phyloP scores from a whole-genome alignment of 2,113 vertebrate genomes.

The Etia nguti region DNA sequence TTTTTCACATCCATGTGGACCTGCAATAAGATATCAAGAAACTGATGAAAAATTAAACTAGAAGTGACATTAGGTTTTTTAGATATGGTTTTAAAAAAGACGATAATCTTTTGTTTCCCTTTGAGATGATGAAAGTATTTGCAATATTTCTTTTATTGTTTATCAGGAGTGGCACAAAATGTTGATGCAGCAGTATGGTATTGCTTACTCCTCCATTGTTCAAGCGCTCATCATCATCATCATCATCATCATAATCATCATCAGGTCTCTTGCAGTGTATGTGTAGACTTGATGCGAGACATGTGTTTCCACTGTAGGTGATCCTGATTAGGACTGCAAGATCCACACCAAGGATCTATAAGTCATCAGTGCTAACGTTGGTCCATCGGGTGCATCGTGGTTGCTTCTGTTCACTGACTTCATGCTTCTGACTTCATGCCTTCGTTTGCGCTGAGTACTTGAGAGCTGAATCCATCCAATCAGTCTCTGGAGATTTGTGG shows the following conservation, averaged over 20 bases:
- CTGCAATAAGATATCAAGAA: neutral
- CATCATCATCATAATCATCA: neutral
- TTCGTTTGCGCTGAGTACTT: neutral
- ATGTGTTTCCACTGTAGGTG: neutral
- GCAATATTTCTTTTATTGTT: neutral
- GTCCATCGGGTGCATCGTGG: neutral
- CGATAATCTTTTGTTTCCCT: neutral
- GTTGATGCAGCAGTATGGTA: neutral
- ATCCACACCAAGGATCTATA: neutral
- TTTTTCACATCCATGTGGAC: neutral
- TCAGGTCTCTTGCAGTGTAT: neutral
- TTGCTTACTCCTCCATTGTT: neutral
- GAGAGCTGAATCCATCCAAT: neutral
- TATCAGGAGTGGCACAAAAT: neutral
- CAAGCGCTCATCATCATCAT: neutral
- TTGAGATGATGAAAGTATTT: neutral
- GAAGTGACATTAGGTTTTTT: neutral
- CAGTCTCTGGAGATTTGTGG: neutral
- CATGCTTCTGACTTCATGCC: neutral
- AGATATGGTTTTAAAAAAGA: neutral
- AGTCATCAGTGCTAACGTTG: neutral
- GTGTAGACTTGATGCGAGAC: accelerated
- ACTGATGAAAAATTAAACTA: neutral
- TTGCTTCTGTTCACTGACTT: neutral
- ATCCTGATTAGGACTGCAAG: neutral